Evolutionary conservation across 2,113 vertebrate genomes (phyloP), one percentile per base, ranked within the genome.

Genomic region (Sphaerodactylus townsendi): DNA sequence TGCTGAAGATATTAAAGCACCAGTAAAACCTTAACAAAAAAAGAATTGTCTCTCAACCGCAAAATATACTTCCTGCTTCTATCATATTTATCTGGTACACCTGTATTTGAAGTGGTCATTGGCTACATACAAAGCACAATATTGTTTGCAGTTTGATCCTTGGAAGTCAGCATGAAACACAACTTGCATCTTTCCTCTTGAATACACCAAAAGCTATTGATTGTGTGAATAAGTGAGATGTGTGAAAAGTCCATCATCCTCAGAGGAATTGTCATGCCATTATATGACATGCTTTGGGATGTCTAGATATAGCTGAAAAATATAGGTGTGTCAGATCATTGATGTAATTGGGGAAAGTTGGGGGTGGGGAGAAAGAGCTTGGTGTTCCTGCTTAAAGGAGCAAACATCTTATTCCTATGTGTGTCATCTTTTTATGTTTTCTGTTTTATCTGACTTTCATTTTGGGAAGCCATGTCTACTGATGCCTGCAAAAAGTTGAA

Each of bases 281-380:
- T 48, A 35, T 76, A 0, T 82, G 65, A 59, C 92, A n/a, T 59
- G 69, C 39, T 78, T 89, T 28, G 86, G 77, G 69, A 13, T 85
- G 85, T 80, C 86, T 53, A 84, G 75, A 71, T 7, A 68, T 65
- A 82, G 39, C 79, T 72, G 41, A 28, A 28, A 82, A 75, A 39
- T 74, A 35, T 81, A 88, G 53, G 64, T 88, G 13, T 88, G 59
- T 74, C 81, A 87, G 69, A 92, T 85, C 83, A 79, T n/a, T 50
- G 74, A 35, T 41, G 56, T 50, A 87, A 41, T 71, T 79, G 66
- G 83, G 65, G 85, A 48, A 87, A 75, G 83, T 56, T 15, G 39
- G 33, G 37, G 86, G 73, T 73, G 88, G 33, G 86, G 19, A 2
- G 13, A 6, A 48, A 91, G 65, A 37, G 17, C 13, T 64, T 5